Evolutionary conservation across 2,113 vertebrate genomes (phyloP), one percentile per base, ranked within the genome.

Genomic region (Takifugu bimaculatus): DNA sequence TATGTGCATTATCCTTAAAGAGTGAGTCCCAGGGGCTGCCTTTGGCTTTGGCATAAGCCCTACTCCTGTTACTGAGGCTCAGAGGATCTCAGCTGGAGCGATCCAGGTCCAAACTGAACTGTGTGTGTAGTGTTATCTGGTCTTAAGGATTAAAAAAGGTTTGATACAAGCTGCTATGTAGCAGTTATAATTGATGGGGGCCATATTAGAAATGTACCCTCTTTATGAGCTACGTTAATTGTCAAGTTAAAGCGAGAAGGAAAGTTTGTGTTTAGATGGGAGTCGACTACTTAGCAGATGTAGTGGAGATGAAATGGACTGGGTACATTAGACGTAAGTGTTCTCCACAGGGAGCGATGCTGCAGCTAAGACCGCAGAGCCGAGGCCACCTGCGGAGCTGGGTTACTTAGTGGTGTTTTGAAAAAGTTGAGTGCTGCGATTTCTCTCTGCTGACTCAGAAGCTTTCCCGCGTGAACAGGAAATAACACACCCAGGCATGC

Each of bases 1-100:
- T 44, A 35, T 60, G n/a, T 60, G 39, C 53, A 52, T 77, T 49
- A 39, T 73, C 64, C 61, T 68, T 60, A 7, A 57, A 70, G 74
- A 39, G 0, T 20, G 20, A 20, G 57, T 80, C 80, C 56, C 70
- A 12, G 52, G 43, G 42, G 68, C 44, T 48, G 26, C 56, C 29
- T 63, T 63, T 56, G 56, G 55, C 57, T 72, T 39, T 66, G 50
- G 50, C 52, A 59, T 9, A 0, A 32, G 55, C 49, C 53, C 39
- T 26, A 7, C 52, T 54, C 51, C 26, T 63, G 26, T 49, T 64
- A 55, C 6, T n/a, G n/a, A 68, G 77, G 61, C 65, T 68, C 50
- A 50, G 61, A 35, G 54, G 6, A 12, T 60, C 48, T 76, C 59
- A 54, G n/a, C 59, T 26, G 52, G 61, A 64, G 72, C 62, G 43